Percentiles rank a stretch among this genome's conserved stretches.
phyloP scores from a whole-genome alignment of 2,888 invertebrate species.

The Leptinotarsa juncta region DNA sequence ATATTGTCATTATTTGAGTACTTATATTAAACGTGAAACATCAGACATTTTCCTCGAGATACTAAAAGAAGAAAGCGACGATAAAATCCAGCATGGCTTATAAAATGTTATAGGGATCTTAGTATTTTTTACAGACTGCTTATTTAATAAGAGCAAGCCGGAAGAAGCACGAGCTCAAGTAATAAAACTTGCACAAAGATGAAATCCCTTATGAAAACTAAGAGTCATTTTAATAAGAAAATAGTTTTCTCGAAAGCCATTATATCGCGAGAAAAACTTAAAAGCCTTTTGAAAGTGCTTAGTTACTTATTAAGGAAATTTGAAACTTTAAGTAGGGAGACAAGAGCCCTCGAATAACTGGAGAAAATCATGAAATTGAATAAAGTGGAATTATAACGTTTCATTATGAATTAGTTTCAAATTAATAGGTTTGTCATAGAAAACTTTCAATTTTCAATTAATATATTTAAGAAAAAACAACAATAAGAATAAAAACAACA shows the following conservation, averaged over 20 bases:
- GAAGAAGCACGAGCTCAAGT: slow-evolving; percentile 15
- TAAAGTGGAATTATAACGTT: neutral
- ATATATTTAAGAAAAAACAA: too few relatives aligned
- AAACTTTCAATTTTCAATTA: too few relatives aligned
- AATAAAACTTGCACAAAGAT: slow-evolving; percentile 20
- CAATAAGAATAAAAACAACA: too few relatives aligned
- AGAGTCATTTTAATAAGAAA: slow-evolving; percentile 17
- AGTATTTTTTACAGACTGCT: slow-evolving; percentile 18
- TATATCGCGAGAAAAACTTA: slow-evolving; percentile 16
- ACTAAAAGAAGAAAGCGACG: slow-evolving; percentile 1
- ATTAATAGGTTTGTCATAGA: too few relatives aligned
- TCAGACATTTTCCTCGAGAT: slow-evolving; percentile 7
- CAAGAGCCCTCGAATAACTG: slow-evolving; percentile 3
- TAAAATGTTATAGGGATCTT: slow-evolving; percentile 5
- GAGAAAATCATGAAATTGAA: neutral
- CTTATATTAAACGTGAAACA: slow-evolving; percentile 17
- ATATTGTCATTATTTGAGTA: slow-evolving; percentile 11
- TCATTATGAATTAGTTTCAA: too few relatives aligned
- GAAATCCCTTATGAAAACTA: slow-evolving; percentile 21
- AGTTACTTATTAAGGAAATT: slow-evolving; percentile 19
- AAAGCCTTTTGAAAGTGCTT: slow-evolving; percentile 16
- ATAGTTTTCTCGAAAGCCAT: slow-evolving; percentile 17
- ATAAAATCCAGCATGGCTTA: slow-evolving; percentile 11
- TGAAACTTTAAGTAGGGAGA: slow-evolving; percentile 13
- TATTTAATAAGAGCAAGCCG: slow-evolving; percentile 18